Evolutionary conservation across 2,888 invertebrate genomes (phyloP), one percentile per base, ranked within the genome.

Genomic region (Cryptophagus acutangulus): DNA sequence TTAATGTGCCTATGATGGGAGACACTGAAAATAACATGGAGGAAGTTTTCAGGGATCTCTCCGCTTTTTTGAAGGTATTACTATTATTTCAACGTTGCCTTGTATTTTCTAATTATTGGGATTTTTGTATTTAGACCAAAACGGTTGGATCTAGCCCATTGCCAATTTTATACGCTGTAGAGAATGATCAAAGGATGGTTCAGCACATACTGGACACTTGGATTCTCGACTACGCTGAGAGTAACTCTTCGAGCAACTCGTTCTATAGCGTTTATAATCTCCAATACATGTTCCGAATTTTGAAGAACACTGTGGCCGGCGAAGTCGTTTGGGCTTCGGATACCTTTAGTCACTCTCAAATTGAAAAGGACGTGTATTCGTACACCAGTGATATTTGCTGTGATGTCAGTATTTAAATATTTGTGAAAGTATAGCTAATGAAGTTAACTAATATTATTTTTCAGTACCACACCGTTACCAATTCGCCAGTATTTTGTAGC

Each of bases 1-100:
- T 78, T 29, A 67, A 66, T 1, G 45, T 68, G 15, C 71, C 74
- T 2, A 60, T 68, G 1, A 58, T 71, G 12, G 66, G 67, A 1
- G 68, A 66, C 1, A 53, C 61, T 31, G 50, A 45, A 5, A 49
- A 65, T 40, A 72, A 59, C 33, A 45, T 62, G 17, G 14, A 35
- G 3, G 57, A 59, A 3, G 61, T 77, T 17, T 74, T 70, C 41
- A 17, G 51, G 0, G 65, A 68, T 2, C 52, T 77, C 2, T 46
- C 67, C 2, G 42, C 58, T 2, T 74, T 76, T 49, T 45, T 76
- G 8, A 33, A 52, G 25, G 54, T 58, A 10, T n/a, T 20, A 20
- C n/a, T 20, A n/a, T n/a, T n/a, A n/a, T n/a, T n/a, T n/a, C n/a
- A n/a, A n/a, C n/a, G n/a, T n/a, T n/a, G n/a, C n/a, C n/a, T n/a